Conservation (phyloP, 2,888 invertebrate genomes). For the Diadegma fenestrale region DNA sequence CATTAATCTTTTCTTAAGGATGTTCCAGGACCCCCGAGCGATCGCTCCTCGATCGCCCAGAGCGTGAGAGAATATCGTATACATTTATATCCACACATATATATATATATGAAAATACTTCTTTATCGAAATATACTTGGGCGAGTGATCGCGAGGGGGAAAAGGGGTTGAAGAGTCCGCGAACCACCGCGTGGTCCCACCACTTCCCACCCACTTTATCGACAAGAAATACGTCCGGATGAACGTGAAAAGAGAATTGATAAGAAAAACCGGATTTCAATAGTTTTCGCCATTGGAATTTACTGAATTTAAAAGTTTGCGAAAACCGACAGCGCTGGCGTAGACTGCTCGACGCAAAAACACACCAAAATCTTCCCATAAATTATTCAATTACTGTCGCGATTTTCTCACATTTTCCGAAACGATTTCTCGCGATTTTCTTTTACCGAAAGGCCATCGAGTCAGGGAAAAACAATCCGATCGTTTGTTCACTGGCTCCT, state of each 20-base stretch:
- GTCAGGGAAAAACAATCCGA: background rate
- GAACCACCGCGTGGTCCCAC: conserved; percentile 15
- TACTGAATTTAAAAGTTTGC: background rate
- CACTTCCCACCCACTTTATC: conserved; percentile 31
- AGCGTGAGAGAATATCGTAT: conserved; percentile 49
- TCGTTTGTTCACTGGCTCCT: background rate
- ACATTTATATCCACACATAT: conserved; percentile 26
- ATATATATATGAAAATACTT: conserved; percentile 10
- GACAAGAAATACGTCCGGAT: conserved; percentile 37
- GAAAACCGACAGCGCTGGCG: background rate
- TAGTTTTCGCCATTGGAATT: background rate
- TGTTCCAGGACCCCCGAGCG: conserved; percentile 52
- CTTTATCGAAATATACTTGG: conserved; percentile 4
- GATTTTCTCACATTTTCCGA: background rate
- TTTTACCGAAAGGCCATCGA: background rate
- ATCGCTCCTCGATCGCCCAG: conserved; percentile 59
- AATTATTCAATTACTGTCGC: background rate
- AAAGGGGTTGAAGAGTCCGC: background rate
- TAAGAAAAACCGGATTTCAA: conserved; percentile 50
- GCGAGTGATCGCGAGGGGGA: background rate
- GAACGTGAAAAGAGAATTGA: conserved; percentile 41
- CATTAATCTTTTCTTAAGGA: conserved; percentile 80
- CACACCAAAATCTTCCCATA: background rate
- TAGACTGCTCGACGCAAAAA: background rate
- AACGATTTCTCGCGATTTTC: background rate